Percentiles rank a stretch among this genome's conserved stretches.
Conservation (phyloP, 1,140 invertebrate species). For the Eueides isabella region DNA sequence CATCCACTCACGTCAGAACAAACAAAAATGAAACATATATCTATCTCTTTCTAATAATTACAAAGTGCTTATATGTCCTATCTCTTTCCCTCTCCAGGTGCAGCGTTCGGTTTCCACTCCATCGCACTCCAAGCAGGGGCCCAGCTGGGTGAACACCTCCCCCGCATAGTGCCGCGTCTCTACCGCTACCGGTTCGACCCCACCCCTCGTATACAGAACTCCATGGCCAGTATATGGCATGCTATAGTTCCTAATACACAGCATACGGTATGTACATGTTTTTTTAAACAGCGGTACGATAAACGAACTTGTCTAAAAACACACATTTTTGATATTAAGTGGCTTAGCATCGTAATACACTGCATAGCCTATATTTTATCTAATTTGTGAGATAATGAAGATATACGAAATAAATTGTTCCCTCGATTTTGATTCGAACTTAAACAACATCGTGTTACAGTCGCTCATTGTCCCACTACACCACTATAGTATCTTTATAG, state of each 20-base stretch:
- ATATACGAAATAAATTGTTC: no score
- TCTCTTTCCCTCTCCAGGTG: conserved; percentile 83
- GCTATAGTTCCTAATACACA: conserved; percentile 93
- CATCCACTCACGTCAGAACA: no score
- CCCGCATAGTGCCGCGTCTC: conserved; percentile 93
- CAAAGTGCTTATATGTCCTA: background rate
- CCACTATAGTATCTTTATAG: no score
- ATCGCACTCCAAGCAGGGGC: conserved; percentile 91
- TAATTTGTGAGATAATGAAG: no score
- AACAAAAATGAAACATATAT: background rate
- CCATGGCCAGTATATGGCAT: conserved; percentile 96
- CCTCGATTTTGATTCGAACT: no score
- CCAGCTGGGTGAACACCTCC: conserved; percentile 90
- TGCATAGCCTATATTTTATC: no score
- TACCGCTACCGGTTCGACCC: conserved; percentile 96
- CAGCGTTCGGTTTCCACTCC: conserved; percentile 94
- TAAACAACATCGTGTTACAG: no score
- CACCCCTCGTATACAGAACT: conserved; percentile 93
- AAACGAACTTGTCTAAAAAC: no score
- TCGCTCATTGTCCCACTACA: no score
- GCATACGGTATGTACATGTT: conserved; percentile 86
- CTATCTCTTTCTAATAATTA: background rate
- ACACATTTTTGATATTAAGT: no score
- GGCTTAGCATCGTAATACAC: no score
- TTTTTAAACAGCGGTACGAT: no score